Conservation (phyloP, 2,797 vertebrate genomes). For the Epinephelus malabaricus region DNA sequence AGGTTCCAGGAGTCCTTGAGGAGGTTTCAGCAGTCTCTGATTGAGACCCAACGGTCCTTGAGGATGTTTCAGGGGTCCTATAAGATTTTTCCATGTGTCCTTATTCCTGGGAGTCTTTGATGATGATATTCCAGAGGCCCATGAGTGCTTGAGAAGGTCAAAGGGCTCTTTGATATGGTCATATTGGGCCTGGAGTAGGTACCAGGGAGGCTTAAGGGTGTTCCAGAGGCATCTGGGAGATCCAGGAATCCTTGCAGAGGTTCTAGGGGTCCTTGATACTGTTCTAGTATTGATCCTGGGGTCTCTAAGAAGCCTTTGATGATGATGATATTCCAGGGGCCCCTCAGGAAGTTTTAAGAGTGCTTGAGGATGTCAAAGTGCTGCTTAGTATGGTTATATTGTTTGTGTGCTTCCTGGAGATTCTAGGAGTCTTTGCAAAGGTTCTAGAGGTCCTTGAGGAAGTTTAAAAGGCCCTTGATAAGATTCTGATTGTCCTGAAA, state of each 20-base stretch:
- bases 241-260: neutral
- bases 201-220: neutral
- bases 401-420: no score
- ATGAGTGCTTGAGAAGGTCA: neutral
- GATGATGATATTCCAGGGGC: no score
- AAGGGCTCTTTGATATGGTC: neutral
- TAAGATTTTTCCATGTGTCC: neutral
- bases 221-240: neutral
- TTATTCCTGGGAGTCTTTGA: neutral
- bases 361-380: no score
- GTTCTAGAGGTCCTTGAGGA: no score
- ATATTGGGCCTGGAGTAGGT: neutral
- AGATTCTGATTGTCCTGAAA: no score
- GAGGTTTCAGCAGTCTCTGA: neutral
- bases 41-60: neutral
- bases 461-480: no score
- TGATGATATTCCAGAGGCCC: no score
- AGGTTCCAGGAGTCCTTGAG: no score
- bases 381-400: no score
- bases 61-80: neutral
- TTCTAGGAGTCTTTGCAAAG: no score
- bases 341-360: no score
- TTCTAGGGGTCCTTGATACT: neutral
- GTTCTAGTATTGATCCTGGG: neutral
- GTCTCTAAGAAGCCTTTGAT: no score